Conservation (phyloP, 1,140 invertebrate species). For the Aphaenogaster ashmeadi region DNA sequence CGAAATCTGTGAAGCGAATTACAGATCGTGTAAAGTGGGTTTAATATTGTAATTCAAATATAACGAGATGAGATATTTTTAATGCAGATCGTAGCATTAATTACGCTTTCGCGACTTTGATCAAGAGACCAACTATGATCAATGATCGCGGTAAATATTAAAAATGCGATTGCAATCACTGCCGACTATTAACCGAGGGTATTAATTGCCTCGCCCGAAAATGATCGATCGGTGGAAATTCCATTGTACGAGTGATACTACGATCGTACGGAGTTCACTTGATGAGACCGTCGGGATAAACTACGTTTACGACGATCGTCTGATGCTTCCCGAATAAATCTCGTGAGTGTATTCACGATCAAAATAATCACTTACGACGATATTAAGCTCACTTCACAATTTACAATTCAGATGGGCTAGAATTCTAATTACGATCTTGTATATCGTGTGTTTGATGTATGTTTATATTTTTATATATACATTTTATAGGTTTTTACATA, state of each 20-base stretch:
- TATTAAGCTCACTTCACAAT: background rate
- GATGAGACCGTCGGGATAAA: background rate
- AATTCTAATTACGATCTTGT: background rate
- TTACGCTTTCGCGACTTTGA: background rate
- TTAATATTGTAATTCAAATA: background rate
- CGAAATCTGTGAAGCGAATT: background rate
- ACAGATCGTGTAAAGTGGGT: background rate
- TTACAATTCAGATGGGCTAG: background rate
- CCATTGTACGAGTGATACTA: background rate
- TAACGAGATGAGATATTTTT: background rate
- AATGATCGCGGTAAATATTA: background rate
- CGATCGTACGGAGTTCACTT: background rate
- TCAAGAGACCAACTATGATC: background rate
- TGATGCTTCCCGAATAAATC: background rate
- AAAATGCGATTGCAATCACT: background rate
- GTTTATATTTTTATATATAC: too few species aligned
- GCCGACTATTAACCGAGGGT: background rate
- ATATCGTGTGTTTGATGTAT: background rate
- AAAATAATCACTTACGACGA: background rate
- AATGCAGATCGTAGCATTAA: background rate
- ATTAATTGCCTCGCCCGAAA: background rate
- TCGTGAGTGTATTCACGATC: background rate
- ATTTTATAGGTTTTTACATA: too few species aligned
- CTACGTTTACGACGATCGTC: background rate
- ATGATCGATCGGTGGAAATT: background rate